phyloP scores from a whole-genome alignment of 2,113 vertebrate genomes.

The Lota lota region DNA sequence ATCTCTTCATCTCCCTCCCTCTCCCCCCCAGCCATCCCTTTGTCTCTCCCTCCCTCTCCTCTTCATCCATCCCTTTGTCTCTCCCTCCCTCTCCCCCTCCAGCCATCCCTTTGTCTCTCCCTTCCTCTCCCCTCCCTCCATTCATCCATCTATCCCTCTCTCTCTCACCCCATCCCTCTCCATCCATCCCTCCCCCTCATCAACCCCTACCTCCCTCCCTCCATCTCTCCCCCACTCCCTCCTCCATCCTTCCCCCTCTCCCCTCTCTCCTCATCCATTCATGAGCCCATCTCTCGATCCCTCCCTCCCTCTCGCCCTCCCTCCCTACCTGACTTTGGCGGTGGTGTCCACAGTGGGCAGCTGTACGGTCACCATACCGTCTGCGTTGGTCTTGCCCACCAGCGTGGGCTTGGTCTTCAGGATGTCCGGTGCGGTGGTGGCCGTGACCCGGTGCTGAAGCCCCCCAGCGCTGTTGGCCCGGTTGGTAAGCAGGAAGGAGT shows the following conservation, averaged over 20 bases:
- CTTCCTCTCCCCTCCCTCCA: too few relatives aligned
- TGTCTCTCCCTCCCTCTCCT: neutral
- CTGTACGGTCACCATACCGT: constrained; percentile 94
- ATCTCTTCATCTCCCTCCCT: neutral
- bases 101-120: neutral
- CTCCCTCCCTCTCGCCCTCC: constrained; percentile 20
- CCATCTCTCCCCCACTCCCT: neutral
- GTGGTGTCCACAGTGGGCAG: constrained; percentile 86
- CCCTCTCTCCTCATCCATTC: neutral
- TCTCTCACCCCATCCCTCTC: neutral
- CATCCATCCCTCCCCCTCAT: neutral
- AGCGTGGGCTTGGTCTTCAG: constrained; percentile 89
- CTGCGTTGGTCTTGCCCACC: constrained; percentile 90
- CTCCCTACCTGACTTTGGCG: constrained; percentile 86
- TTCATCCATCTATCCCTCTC: neutral
- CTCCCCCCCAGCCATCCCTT: neutral
- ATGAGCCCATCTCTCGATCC: neutral
- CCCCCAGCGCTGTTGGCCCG: constrained; percentile 93
- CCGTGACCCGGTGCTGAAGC: constrained; percentile 90
- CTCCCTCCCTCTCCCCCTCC: too few relatives aligned
- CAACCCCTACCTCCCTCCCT: neutral
- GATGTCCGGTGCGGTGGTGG: constrained; percentile 90
- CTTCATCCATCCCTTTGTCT: too few relatives aligned
- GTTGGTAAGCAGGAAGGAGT: constrained; percentile 93
- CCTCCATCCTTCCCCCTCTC: neutral